Percentiles rank a stretch among this genome's conserved stretches.
These are phyloP conservation scores for Masnerella sp. DNA, from an alignment of 2,888 invertebrate genomes.

Conservation along the genomic window DNA sequence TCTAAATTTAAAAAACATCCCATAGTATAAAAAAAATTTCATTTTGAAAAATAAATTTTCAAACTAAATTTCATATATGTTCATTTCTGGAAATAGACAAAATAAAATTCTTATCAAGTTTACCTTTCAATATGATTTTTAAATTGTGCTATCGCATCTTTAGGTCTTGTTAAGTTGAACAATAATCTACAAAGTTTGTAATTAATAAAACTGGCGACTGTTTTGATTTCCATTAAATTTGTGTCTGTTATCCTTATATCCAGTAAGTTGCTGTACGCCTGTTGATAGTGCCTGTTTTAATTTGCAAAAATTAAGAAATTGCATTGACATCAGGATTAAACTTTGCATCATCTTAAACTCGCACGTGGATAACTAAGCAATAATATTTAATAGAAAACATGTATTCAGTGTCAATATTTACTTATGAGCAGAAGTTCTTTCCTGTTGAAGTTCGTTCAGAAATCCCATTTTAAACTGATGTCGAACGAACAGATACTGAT, in stretches of 20 bases:
- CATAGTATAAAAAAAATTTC: no score
- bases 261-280: slow-evolving; percentile 93
- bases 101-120: no score
- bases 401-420: slow-evolving; percentile 69
- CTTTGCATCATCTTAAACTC: no score
- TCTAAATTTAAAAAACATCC: no score
- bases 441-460: slow-evolving; percentile 95
- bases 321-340: no score
- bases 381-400: background rate
- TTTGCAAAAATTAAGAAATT: slow-evolving; percentile 13
- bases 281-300: slow-evolving; percentile 84
- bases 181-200: slow-evolving; percentile 96
- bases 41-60: background rate
- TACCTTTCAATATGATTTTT: slow-evolving; percentile 91
- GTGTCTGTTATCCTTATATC: slow-evolving; percentile 94
- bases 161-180: slow-evolving; percentile 91
- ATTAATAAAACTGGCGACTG: slow-evolving; percentile 95
- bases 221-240: slow-evolving; percentile 95
- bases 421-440: slow-evolving; percentile 90
- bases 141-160: slow-evolving; percentile 97
- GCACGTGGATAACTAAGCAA: slow-evolving; percentile 14
- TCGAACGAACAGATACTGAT: slow-evolving; percentile 94
- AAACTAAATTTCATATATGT: background rate
- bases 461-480: slow-evolving; percentile 99
- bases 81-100: no score